A percentile compares a stretch with the other conserved stretches of the same genome.
These are phyloP conservation scores for Mormyrus lacerda DNA, from an alignment of 2,113 vertebrate genomes.

Conservation along the genomic window DNA sequence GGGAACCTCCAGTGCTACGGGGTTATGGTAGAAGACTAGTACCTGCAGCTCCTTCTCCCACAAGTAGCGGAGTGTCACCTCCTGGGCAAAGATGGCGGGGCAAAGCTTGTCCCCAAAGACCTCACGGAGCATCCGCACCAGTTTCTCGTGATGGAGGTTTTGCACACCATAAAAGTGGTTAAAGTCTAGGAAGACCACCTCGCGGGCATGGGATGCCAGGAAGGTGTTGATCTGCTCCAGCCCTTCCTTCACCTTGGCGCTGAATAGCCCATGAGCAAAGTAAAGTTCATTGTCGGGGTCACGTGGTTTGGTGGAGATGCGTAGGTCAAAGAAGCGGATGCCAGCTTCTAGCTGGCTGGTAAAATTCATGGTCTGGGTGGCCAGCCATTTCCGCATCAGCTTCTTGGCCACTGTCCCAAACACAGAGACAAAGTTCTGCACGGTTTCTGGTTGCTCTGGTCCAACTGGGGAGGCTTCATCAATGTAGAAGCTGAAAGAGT, in stretches of 20 bases:
- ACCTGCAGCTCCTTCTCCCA: slow-evolving; percentile 97
- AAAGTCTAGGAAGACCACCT: slow-evolving; percentile 94
- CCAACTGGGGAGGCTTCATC: slow-evolving; percentile 95
- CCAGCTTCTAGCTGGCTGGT: slow-evolving; percentile 84
- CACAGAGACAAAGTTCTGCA: slow-evolving; percentile 97
- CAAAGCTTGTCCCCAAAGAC: slow-evolving; percentile 91
- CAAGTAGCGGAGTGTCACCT: slow-evolving; percentile 87
- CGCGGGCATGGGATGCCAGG: slow-evolving; percentile 76
- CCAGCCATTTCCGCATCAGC: slow-evolving; percentile 95
- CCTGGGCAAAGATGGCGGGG: slow-evolving; percentile 89
- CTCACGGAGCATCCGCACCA: slow-evolving; percentile 91
- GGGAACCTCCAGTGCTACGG: slow-evolving; percentile 87
- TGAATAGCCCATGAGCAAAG: slow-evolving; percentile 96
- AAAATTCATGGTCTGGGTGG: slow-evolving; percentile 97
- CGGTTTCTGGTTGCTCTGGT: slow-evolving; percentile 90
- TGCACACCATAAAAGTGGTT: slow-evolving; percentile 98
- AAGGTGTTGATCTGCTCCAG: slow-evolving; percentile 89
- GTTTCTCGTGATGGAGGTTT: slow-evolving; percentile 92
- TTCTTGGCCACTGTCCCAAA: slow-evolving; percentile 97
- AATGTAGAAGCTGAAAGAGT: slow-evolving; percentile 98
- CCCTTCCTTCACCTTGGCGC: slow-evolving; percentile 92
- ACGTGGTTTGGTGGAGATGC: slow-evolving; percentile 94
- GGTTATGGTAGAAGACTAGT: slow-evolving; percentile 92
- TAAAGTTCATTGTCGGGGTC: slow-evolving; percentile 94
- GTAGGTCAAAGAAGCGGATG: slow-evolving; percentile 91